phyloP scores from a whole-genome alignment of 2,888 invertebrate genomes.

The Lepeophtheirus nordmannii region DNA sequence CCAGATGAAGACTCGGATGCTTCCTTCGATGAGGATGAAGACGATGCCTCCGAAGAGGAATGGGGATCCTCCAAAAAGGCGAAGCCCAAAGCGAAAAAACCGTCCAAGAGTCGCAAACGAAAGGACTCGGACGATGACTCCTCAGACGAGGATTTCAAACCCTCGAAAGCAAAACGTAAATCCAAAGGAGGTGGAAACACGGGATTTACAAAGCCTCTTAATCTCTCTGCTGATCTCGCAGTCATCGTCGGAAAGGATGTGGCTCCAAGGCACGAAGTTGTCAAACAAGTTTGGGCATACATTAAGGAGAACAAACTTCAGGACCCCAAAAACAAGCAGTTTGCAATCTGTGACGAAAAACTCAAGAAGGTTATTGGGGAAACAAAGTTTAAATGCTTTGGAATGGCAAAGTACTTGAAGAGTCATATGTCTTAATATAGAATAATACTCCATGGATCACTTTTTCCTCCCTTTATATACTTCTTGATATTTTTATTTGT shows the following conservation, averaged over 20 bases:
- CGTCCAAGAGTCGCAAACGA: not conserved
- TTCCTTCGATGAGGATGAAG: not conserved
- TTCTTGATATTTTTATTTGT: too few species aligned
- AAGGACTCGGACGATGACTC: constrained; percentile 1
- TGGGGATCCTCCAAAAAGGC: not conserved
- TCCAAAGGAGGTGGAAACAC: constrained; percentile 32
- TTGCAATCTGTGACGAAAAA: constrained; percentile 80
- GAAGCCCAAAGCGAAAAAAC: not conserved
- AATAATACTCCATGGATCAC: too few species aligned
- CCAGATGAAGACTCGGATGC: too few species aligned
- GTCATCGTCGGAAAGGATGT: constrained; percentile 65
- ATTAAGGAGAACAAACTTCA: constrained; percentile 69
- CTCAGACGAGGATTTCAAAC: not conserved
- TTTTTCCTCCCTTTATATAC: too few species aligned
- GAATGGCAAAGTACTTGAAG: constrained; percentile 92
- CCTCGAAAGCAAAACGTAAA: not conserved
- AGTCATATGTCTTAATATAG: constrained; percentile 42
- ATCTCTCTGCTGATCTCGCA: constrained; percentile 65
- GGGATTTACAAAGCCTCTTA: constrained; percentile 69
- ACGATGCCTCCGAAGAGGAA: constrained; percentile 3
- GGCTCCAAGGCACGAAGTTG: constrained; percentile 74
- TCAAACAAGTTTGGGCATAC: constrained; percentile 73
- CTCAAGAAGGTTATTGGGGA: constrained; percentile 57
- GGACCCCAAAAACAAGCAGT: constrained; percentile 89
- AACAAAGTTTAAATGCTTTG: constrained; percentile 82